phyloP scores from a whole-genome alignment of 2,113 vertebrate genomes.

The Rhagologus leucostigma region DNA sequence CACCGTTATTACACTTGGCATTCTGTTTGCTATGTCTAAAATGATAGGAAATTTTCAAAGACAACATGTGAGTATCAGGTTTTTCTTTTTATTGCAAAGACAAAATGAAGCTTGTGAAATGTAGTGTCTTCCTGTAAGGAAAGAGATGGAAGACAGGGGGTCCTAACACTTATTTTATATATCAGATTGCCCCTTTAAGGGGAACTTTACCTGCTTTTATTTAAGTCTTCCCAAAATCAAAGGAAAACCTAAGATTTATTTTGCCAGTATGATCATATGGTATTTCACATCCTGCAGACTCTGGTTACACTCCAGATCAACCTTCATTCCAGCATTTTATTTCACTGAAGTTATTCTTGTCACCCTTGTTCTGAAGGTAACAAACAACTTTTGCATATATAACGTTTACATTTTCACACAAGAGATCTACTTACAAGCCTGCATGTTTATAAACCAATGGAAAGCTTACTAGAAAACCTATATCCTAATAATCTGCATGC shows the following conservation, averaged over 20 bases:
- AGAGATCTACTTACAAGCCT: not conserved
- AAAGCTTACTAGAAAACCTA: not conserved
- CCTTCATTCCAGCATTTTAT: not conserved
- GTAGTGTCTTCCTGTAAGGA: not conserved
- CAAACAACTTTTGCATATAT: not conserved
- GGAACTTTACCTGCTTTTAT: not conserved
- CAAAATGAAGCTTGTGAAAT: not conserved
- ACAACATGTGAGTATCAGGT: not conserved
- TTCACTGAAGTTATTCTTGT: not conserved
- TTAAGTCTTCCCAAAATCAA: not conserved
- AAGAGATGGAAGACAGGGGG: not conserved
- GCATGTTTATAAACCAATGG: not conserved
- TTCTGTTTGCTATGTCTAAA: not conserved
- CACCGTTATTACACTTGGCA: conserved; percentile 9
- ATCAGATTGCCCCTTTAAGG: not conserved
- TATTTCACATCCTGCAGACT: not conserved
- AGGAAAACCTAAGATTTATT: not conserved
- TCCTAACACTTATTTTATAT: not conserved
- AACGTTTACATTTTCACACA: not conserved
- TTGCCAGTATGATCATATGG: not conserved
- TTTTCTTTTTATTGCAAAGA: not conserved
- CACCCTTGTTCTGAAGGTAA: not conserved
- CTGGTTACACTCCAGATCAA: not conserved
- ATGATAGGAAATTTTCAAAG: not conserved
- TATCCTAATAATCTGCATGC: not conserved